Evolutionary conservation across 2,888 invertebrate species (phyloP), one percentile per base, ranked within the genome.

Genomic region (Tanytarsus gracilentus): DNA sequence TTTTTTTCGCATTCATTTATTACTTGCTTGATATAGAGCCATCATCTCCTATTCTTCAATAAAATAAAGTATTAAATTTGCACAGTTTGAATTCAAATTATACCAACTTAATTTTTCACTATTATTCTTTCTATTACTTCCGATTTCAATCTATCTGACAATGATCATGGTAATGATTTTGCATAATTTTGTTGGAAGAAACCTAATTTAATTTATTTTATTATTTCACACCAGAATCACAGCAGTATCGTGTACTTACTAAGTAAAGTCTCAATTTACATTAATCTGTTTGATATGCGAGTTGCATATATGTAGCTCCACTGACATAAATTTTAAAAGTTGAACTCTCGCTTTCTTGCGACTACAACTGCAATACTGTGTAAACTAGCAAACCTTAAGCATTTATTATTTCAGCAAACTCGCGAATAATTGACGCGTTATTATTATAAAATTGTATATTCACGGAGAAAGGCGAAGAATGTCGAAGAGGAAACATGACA

Each of bases 51-150:
- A n/a, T n/a, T n/a, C n/a, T n/a, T n/a, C n/a, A n/a, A n/a, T n/a
- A n/a, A n/a, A n/a, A n/a, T n/a, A n/a, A n/a, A n/a, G n/a, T n/a
- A n/a, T n/a, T n/a, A 23, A 44, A 44, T 44, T 33, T 44, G 44
- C 44, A 18, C 4, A 16, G 36, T 14, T 14, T 36, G 16, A 36
- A 23, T 44, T 40, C 16, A 21, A 40, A 40, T 40, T 40, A 40
- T 40, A 21, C 40, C 21, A 21, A 40, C 21, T 44, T 44, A 44
- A 44, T 44, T 44, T 44, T 44, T 23, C 44, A n/a, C 44, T 44
- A 44, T 44, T 44, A 44, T 18, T 11, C 23, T 44, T 44, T 44
- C 44, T 18, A 44, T 44, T 21, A 11, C 33, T 33, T 40, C 18
- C 21, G 6, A 40, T 40, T 40, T 40, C n/a, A 5, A 9, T 18